Evolutionary conservation across 2,888 invertebrate genomes (phyloP), one percentile per base, ranked within the genome.

Genomic region (Bhutanitis thaidina): DNA sequence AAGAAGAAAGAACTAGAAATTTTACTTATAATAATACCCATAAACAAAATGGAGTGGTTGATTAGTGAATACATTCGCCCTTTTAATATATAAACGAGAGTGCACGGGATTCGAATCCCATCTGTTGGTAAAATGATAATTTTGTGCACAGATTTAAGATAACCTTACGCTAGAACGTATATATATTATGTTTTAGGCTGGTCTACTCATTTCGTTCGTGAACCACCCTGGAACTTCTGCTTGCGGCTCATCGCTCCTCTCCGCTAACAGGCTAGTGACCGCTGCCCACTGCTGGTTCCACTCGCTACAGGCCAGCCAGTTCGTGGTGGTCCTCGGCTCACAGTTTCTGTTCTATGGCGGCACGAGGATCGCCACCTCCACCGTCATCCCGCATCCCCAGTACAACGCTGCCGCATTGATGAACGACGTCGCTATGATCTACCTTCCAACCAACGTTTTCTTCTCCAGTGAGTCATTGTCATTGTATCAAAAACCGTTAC

Each of bases 241-340:
- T 0, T 83, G 82, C 27, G 82, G 81, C 0, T 67, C 77, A 0
- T 67, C 77, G 0, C 61, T 82, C 1, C 3, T 82, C 1, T 53
- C 68, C 0, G 2, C 53, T 12, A 71, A 59, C 55, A 67, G 77
- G 0, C 56, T 76, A 12, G 64, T 78, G n/a, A 82, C 82, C 0
- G 80, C 81, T 0, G 81, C 81, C 9, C 82, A 82, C 60, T 82
- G 82, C 62, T 80, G 80, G 80, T 62, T 56, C 47, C 77, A 80
- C 29, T 0, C 9, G 7, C 62, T 62, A 43, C 75, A 75, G 27
- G 80, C 70, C 3, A 59, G 54, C 49, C 62, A 61, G 56, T 74
- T 79, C 59, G 49, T 52, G 0, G 78, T 77, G 1, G 75, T 80
- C 10, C 66, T 80, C 1, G 80, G 79, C 43, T 70, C 75, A 1